Evolutionary conservation across 2,797 vertebrate genomes (phyloP), one percentile per base, ranked within the genome.

Genomic region (Poeciliopsis gracilis): DNA sequence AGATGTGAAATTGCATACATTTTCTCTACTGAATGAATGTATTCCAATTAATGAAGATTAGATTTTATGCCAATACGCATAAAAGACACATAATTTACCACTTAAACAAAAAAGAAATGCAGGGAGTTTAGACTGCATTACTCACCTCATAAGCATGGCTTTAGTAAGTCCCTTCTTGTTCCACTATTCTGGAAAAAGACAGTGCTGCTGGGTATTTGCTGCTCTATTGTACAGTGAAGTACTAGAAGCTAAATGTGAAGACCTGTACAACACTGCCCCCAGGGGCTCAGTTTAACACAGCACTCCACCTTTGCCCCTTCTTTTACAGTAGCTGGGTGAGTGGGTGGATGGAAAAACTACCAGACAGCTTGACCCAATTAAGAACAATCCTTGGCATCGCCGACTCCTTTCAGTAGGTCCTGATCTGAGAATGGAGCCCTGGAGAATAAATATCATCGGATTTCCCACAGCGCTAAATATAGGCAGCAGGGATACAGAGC

Each of bases 231-330:
- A 28, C 38, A 78, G 71, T 41, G 25, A 15, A 77, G 77, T 2
- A 7, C 66, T 7, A n/a, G 59, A 71, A 57, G 67, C 73, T 79
- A 1, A 70, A 74, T 5, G 12, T 28, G 59, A 86, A 89, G 85
- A 38, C 47, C 88, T 88, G 89, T 90, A 49, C 92, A 93, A 94
- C 88, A 93, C 90, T 92, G 93, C 93, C 93, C 90, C 92, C 86
- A 86, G 89, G 86, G 90, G 90, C 83, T 73, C 73, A 82, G 78
- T 51, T 76, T 55, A 73, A 38, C 84, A 85, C 81, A 81, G 78
- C 90, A 85, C 77, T 73, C 45, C 77, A 79, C 79, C 81, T 73
- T 83, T 83, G 61, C 86, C 63, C 82, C 70, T 18, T 78, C 63
- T 80, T 77, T 76, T 79, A 46, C 78, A 78, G 61, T 59, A 59